Conservation (phyloP, 2,113 vertebrate genomes). For the Tetrao urogallus region DNA sequence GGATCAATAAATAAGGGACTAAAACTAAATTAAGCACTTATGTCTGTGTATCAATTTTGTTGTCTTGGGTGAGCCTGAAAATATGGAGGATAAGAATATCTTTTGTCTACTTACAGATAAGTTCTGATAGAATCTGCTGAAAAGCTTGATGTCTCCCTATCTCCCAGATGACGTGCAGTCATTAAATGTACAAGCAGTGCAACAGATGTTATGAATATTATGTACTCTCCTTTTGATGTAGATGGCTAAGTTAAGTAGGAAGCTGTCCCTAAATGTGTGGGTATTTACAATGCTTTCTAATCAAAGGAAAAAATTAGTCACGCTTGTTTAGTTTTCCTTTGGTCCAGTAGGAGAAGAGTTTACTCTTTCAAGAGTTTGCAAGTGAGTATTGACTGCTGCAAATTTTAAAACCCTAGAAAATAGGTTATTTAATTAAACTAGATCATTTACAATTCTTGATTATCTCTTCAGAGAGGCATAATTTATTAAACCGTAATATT, state of each 20-base stretch:
- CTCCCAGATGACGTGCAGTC: neutral
- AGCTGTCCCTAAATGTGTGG: neutral
- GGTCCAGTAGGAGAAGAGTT: neutral
- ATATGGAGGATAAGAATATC: neutral
- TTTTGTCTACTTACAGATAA: neutral
- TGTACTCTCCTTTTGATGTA: neutral
- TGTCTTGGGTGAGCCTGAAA: neutral
- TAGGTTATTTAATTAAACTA: neutral
- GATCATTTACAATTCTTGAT: neutral
- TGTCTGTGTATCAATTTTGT: neutral
- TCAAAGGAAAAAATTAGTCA: neutral
- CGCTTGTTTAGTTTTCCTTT: neutral
- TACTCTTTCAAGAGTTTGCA: neutral
- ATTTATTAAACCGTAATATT: neutral
- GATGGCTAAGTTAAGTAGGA: neutral
- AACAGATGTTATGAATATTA: neutral
- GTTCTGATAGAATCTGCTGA: neutral
- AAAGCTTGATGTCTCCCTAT: neutral
- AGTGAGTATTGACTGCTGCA: neutral
- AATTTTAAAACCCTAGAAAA: neutral
- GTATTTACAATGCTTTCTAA: neutral
- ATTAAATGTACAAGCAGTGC: neutral
- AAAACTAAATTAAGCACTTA: neutral
- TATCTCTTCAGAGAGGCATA: neutral
- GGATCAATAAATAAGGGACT: neutral